These are phyloP conservation scores for Noturus placidus DNA, from an alignment of 2,113 vertebrate genomes.

Conservation along the genomic window DNA sequence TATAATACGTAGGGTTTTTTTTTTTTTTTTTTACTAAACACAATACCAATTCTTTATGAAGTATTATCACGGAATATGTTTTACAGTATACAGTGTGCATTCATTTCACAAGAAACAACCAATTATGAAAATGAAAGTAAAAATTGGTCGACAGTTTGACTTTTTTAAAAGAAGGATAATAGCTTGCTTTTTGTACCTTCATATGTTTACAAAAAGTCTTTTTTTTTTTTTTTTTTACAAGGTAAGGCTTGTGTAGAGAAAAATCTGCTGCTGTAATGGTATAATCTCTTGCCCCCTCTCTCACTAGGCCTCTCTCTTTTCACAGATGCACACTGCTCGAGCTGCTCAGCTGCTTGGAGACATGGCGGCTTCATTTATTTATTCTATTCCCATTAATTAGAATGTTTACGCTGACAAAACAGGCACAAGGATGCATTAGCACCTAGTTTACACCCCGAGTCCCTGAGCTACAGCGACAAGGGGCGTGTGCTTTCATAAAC, in stretches of 20 bases:
- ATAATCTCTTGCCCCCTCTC: slow-evolving; percentile 25
- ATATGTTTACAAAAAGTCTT: background rate
- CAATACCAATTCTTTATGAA: background rate
- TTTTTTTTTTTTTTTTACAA: background rate
- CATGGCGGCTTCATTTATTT: slow-evolving; percentile 64
- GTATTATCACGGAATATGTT: background rate
- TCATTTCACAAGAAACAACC: background rate
- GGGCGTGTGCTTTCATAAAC: slow-evolving; percentile 40
- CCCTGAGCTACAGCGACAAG: slow-evolving; percentile 54
- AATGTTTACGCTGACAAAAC: slow-evolving; percentile 65
- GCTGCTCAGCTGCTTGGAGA: slow-evolving; percentile 62
- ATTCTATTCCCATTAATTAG: slow-evolving; percentile 68
- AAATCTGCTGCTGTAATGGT: background rate
- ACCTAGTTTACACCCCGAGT: slow-evolving; percentile 64
- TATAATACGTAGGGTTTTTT: background rate
- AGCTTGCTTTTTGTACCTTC: background rate
- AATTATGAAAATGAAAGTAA: background rate
- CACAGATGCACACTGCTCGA: slow-evolving; percentile 44
- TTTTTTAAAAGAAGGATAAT: background rate
- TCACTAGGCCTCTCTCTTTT: background rate
- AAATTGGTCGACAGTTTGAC: background rate
- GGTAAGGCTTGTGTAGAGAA: background rate
- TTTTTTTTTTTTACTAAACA: background rate
- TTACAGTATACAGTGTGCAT: background rate
- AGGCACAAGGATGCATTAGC: slow-evolving; percentile 67